Evolutionary conservation across 2,113 vertebrate genomes (phyloP), one percentile per base, ranked within the genome.

Genomic region (Tinamus guttatus): DNA sequence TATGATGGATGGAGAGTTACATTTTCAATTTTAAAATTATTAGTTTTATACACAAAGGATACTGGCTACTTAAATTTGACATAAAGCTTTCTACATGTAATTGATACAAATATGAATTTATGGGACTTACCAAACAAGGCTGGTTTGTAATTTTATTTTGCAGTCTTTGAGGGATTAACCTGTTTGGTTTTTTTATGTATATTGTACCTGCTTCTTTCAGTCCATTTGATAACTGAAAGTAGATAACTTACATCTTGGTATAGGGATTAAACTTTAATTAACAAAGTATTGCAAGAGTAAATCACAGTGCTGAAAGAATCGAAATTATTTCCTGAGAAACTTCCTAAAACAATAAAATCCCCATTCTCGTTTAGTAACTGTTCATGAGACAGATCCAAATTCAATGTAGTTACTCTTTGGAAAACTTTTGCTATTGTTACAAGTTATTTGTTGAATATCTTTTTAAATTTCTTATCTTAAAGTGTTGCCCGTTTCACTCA

Each of bases 351-450:
- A 70, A 2, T 62, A 69, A 49, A 92, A 82, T 84, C 24, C 32
- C 5, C 6, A 59, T 17, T 13, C 4, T 85, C 5, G 11, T 7
- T 20, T 18, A 90, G 56, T 0, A 0, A 10, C 22, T 62, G 8
- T 62, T 71, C 11, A 10, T 24, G 41, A 77, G 41, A 71, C 32
- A 79, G 21, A 84, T 32, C 13, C 12, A 76, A 70, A 63, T 34
- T 7, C 60, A 30, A n/a, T 41, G 15, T 49, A 19, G 2, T 5
- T 18, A 34, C n/a, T 56, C 25, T 41, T 5, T 62, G 18, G 60
- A 85, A 85, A 49, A 41, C 54, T 4, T 2, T 60, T 4, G 13
- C 52, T 5, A 0, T n/a, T 65, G 24, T 60, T 73, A n/a, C 7
- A 64, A 70, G 19, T 28, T 63, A 7, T 30, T 79, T 68, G 25